These are phyloP conservation scores for Stenchaetothrips biformis DNA, from an alignment of 2,888 invertebrate species.

Conservation along the genomic window DNA sequence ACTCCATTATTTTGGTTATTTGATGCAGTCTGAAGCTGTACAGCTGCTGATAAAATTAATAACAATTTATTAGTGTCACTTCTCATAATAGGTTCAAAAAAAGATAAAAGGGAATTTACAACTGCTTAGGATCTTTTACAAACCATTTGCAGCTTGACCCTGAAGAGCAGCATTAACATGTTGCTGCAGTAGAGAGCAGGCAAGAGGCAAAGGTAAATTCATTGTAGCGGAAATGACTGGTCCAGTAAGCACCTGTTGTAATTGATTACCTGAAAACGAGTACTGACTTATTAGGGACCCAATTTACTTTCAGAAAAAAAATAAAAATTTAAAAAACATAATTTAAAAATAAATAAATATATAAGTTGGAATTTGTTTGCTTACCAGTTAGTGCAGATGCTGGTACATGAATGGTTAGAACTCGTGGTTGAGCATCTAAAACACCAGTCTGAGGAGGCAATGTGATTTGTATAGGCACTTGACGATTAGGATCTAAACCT, in stretches of 20 bases:
- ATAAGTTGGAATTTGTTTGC: conserved; percentile 6
- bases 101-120: conserved; percentile 14
- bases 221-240: conserved; percentile 86
- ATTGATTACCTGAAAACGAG: conserved; percentile 50
- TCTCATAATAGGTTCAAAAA: conserved; percentile 37
- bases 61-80: not conserved
- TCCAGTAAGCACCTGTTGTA: conserved; percentile 71
- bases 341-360: no score
- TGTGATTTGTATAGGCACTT: conserved; percentile 61
- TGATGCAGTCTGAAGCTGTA: not conserved
- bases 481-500: conserved; percentile 37
- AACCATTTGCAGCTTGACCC: conserved; percentile 48
- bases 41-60: not conserved
- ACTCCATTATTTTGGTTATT: conserved; percentile 27
- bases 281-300: conserved; percentile 15
- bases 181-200: conserved; percentile 78
- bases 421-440: conserved; percentile 62
- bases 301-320: not conserved
- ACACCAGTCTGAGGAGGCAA: conserved; percentile 73
- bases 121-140: not conserved
- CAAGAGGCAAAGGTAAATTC: conserved; percentile 74
- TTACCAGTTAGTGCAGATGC: conserved; percentile 75
- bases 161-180: conserved; percentile 78
- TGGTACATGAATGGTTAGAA: conserved; percentile 86
- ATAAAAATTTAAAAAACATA: no score